Evolutionary conservation across 2,113 vertebrate species (phyloP).

Genomic region (Pogona vitticeps): DNA sequence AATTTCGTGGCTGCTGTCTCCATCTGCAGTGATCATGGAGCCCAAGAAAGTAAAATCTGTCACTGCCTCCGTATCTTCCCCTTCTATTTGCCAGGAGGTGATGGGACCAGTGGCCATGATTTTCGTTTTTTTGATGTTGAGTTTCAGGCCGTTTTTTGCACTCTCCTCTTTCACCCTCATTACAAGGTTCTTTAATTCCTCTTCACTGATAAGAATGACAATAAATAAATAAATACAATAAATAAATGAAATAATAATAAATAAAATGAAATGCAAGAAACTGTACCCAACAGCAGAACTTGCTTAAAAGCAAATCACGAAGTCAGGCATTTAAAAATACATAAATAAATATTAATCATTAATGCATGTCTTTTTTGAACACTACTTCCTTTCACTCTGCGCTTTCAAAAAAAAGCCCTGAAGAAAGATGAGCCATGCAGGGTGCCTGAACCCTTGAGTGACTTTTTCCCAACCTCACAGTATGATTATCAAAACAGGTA

Average conservation of each 20-base stretch:
- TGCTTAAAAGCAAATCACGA: constrained; percentile 13
- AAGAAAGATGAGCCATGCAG: constrained; percentile 20
- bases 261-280: background rate
- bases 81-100: too few species aligned
- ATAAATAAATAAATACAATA: too few species aligned
- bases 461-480: constrained; percentile 21
- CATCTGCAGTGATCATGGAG: too few species aligned
- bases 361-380: background rate
- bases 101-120: too few species aligned
- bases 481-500: constrained; percentile 41
- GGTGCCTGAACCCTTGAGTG: background rate
- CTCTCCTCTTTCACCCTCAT: too few species aligned
- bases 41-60: too few species aligned
- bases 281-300: constrained; percentile 35
- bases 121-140: too few species aligned
- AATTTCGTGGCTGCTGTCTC: too few species aligned
- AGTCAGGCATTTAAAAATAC: constrained; percentile 20
- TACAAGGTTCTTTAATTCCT: too few species aligned
- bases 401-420: background rate
- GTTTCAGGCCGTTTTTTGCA: too few species aligned
- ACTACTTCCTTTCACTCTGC: background rate
- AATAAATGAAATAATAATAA: background rate
- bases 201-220: too few species aligned
- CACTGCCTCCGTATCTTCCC: too few species aligned
- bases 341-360: constrained; percentile 34